Base-by-base conservation (phyloP, 1,140 invertebrate genomes). In the Fopius arisanus region DNA sequence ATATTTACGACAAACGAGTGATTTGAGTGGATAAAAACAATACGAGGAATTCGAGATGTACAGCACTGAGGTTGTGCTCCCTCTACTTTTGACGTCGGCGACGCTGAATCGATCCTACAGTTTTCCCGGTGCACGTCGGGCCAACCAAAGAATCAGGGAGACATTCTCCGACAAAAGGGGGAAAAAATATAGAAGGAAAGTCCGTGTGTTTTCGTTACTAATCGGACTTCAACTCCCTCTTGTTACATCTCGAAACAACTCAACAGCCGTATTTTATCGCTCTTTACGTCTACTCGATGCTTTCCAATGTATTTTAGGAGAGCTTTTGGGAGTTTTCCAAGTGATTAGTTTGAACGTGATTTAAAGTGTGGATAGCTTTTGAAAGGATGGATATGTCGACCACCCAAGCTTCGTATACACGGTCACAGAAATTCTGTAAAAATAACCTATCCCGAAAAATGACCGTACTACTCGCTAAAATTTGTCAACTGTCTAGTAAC, bases 191-290 rank as follows among this genome's bases (percentile, higher is more conserved):
- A 4, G 16, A 14, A 73, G 63, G 33, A 68, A 72, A 72, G 14
- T 43, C 29, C 67, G 66, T 68, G 23, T 72, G 72, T 73, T 73
- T 73, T 73, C 65, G 37, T 73, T 73, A 73, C 72, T 73, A 73
- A 73, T 73, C 72, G 72, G 59, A 51, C 71, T 54, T 31, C 37
- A 21, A 16, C 28, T 65, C 29, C 37, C 72, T 67, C 40, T 73
- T 33, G 72, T 73, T 73, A 73, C 72, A 68, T 66, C 59, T 33
- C 67, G 66, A 73, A 67, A 73, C 26, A 33, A 65, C 72, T 73
- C 66, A 73, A 63, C 72, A 73, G 72, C 72, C 72, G 72, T 67
- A 10, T 67, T 66, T 73, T 73, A 37, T 73, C 72, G 48, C 41
- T n/a, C 31, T 48, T 68, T 33, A 65, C 29, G 26, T 33, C 29